Evolutionary conservation across 2,797 vertebrate genomes (phyloP).

Genomic region (Salarias fasciatus): DNA sequence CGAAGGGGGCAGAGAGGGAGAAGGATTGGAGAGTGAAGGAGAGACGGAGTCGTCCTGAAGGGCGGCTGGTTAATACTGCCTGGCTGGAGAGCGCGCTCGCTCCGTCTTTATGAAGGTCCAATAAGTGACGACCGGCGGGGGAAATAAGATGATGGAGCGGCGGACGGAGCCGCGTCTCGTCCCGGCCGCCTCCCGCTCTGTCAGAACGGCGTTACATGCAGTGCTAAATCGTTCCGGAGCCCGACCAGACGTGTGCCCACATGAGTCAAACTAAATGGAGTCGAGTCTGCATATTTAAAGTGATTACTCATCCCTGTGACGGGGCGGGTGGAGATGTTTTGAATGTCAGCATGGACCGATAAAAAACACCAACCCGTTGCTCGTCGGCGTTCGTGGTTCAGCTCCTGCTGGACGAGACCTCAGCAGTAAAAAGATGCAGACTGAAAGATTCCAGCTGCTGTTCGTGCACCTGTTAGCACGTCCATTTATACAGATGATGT

Average conservation of each 20-base stretch:
- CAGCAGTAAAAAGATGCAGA: too few species aligned
- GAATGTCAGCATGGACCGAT: too few species aligned
- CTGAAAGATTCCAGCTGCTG: too few species aligned
- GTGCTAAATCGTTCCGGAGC: slow-evolving; percentile 33
- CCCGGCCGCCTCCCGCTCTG: slow-evolving; percentile 29
- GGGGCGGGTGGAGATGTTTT: background rate
- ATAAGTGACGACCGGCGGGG: slow-evolving; percentile 65
- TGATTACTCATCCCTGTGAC: slow-evolving; percentile 4
- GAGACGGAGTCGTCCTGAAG: slow-evolving; percentile 38
- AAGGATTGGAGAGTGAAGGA: slow-evolving; percentile 23
- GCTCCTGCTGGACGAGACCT: too few species aligned
- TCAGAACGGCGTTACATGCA: slow-evolving; percentile 41
- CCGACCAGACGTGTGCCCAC: slow-evolving; percentile 1
- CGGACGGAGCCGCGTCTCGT: slow-evolving; percentile 52
- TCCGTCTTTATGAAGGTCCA: slow-evolving; percentile 63
- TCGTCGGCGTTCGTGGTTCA: too few species aligned
- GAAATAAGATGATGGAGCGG: slow-evolving; percentile 71
- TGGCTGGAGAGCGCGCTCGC: slow-evolving; percentile 44
- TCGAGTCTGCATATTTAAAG: slow-evolving; percentile 24
- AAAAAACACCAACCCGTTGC: too few species aligned
- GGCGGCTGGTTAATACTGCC: slow-evolving; percentile 44
- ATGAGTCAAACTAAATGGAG: slow-evolving; percentile 14
- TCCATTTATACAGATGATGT: too few species aligned
- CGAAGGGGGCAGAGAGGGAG: slow-evolving; percentile 12
- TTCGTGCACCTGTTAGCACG: too few species aligned